Conservation (phyloP, 2,113 vertebrate species). For the Chaetorhynchus papuensis region DNA sequence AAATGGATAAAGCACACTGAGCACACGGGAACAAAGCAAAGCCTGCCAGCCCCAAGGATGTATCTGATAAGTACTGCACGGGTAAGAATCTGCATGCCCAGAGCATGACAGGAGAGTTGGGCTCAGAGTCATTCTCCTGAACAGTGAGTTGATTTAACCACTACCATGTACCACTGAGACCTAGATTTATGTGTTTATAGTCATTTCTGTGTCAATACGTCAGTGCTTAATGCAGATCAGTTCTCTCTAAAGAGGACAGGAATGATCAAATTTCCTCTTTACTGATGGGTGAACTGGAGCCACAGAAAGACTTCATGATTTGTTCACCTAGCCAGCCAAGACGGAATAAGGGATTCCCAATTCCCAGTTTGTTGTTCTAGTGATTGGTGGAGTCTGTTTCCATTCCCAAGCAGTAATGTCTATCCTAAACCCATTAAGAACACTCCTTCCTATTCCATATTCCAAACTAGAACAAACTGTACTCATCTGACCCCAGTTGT, state of each 20-base stretch:
- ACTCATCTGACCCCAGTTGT: slow-evolving; percentile 25
- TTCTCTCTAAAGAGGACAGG: background rate
- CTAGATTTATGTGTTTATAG: background rate
- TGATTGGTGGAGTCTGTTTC: slow-evolving; percentile 16
- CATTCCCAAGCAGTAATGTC: slow-evolving; percentile 8
- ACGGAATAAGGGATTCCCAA: slow-evolving; percentile 7
- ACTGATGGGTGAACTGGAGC: background rate
- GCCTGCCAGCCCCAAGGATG: background rate
- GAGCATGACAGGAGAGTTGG: background rate
- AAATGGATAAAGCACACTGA: background rate
- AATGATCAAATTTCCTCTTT: slow-evolving; percentile 25
- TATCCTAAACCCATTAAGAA: slow-evolving; percentile 15
- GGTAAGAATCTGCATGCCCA: background rate
- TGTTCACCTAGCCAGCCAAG: background rate
- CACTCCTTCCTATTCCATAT: slow-evolving; percentile 12
- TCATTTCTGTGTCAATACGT: background rate
- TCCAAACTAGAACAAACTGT: slow-evolving; percentile 45
- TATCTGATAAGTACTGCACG: background rate
- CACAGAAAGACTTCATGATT: slow-evolving; percentile 15
- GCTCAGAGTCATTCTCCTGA: background rate
- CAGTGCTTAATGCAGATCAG: slow-evolving; percentile 16
- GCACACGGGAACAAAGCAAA: background rate
- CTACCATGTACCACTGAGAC: background rate
- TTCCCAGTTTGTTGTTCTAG: slow-evolving; percentile 39
- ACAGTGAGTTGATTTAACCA: background rate